These are phyloP conservation scores for Cardiocondyla obscurior DNA, from an alignment of 1,140 invertebrate genomes.

Conservation along the genomic window DNA sequence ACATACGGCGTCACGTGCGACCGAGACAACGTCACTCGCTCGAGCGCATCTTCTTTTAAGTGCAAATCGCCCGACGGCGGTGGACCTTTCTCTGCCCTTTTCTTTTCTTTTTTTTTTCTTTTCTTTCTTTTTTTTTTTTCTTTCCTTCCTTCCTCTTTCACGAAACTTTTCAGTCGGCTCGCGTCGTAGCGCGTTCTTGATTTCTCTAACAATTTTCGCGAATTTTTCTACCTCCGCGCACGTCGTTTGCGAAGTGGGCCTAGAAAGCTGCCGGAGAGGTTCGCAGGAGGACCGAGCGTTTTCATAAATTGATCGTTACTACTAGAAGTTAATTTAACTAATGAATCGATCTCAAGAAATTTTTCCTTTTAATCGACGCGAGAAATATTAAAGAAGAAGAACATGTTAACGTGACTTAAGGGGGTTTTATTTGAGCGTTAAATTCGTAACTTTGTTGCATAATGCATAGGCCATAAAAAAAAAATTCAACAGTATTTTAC, in stretches of 20 bases:
- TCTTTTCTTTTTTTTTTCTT: background rate
- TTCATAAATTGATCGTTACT: conserved; percentile 11
- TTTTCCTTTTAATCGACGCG: too few relatives aligned
- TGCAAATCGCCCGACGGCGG: conserved; percentile 32
- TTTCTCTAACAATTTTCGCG: conserved; percentile 31
- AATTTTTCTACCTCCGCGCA: background rate
- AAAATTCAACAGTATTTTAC: too few relatives aligned
- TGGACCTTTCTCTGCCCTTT: background rate
- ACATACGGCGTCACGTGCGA: conserved; percentile 30
- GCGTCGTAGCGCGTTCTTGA: background rate
- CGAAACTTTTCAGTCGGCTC: conserved; percentile 11
- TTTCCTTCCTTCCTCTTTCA: background rate
- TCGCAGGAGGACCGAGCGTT: too few relatives aligned
- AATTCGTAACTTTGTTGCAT: too few relatives aligned
- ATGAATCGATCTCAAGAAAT: too few relatives aligned
- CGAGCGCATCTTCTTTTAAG: conserved; percentile 43
- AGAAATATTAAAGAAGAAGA: too few relatives aligned
- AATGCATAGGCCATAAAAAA: too few relatives aligned
- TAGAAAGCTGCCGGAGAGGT: too few relatives aligned
- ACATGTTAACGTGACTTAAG: too few relatives aligned
- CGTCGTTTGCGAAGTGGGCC: conserved; percentile 21
- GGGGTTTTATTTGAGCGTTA: too few relatives aligned
- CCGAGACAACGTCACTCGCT: conserved; percentile 42
- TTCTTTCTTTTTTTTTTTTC: background rate
- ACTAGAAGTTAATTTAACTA: conserved; percentile 18